These are phyloP conservation scores for Stenchaetothrips biformis DNA, from an alignment of 2,888 invertebrate genomes.

Conservation along the genomic window DNA sequence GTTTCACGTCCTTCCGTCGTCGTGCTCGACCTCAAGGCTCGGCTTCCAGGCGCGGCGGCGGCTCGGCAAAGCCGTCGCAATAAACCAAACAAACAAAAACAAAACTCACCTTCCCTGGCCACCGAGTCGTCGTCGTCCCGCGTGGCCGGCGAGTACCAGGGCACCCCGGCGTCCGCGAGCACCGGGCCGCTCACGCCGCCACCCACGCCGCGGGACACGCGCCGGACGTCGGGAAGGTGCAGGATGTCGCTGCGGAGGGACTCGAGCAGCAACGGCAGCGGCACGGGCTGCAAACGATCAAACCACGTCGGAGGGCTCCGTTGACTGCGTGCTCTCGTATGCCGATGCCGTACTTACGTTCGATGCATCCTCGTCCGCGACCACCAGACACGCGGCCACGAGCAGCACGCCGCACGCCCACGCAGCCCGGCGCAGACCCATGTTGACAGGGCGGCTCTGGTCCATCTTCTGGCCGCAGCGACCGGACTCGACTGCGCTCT, in stretches of 20 bases:
- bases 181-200: too few relatives aligned
- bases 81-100: not conserved
- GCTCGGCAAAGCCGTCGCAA: too few relatives aligned
- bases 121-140: not conserved
- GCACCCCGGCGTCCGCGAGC: not conserved
- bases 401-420: too few relatives aligned
- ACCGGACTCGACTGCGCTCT: too few relatives aligned
- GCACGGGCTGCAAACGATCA: not conserved
- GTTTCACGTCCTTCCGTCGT: too few relatives aligned
- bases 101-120: not conserved
- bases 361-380: too few relatives aligned
- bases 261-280: slow-evolving; percentile 14
- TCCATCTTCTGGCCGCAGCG: too few relatives aligned
- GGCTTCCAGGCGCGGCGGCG: too few relatives aligned
- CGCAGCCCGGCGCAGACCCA: too few relatives aligned
- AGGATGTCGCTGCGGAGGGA: not conserved
- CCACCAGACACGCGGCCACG: too few relatives aligned
- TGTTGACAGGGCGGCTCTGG: too few relatives aligned
- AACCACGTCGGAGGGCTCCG: not conserved
- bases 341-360: not conserved
- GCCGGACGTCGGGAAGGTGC: not conserved
- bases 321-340: not conserved
- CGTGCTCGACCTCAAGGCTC: too few relatives aligned
- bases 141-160: not conserved
- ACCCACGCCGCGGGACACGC: not conserved